Conservation (phyloP, 1,140 invertebrate genomes). For the Drosophila oshimai region DNA sequence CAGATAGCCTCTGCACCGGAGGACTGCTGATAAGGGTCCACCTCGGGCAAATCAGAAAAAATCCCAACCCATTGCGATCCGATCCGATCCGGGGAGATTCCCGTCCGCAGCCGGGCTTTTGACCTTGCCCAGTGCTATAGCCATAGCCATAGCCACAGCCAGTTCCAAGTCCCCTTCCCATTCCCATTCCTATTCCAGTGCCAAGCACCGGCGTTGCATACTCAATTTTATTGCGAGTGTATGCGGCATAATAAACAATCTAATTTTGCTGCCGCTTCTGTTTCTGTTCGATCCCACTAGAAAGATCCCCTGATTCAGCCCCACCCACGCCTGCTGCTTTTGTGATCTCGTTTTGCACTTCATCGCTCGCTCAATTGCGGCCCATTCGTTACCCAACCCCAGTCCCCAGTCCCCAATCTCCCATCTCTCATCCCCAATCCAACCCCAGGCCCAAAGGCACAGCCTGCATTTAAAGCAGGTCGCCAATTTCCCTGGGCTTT, state of each 20-base stretch:
- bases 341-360: constrained; percentile 1
- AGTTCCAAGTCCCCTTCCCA: no score
- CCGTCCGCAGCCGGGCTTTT: constrained; percentile 1
- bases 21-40: constrained; percentile 16
- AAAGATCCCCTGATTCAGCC: constrained; percentile 19
- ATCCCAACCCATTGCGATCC: constrained; percentile 2
- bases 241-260: constrained; percentile 9
- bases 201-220: neutral
- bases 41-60: neutral
- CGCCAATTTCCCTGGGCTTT: constrained; percentile 13
- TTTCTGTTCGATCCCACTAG: neutral
- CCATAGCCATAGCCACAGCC: no score
- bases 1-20: constrained; percentile 4
- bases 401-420: no score
- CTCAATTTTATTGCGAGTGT: neutral
- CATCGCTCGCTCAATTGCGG: constrained; percentile 8
- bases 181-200: no score
- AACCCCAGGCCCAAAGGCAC: neutral
- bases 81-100: constrained; percentile 11
- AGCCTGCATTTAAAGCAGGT: constrained; percentile 35
- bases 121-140: constrained; percentile 16
- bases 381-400: constrained; percentile 15
- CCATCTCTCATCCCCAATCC: no score
- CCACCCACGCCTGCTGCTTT: neutral
- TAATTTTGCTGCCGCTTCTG: constrained; percentile 2